Conservation (phyloP, 2,113 vertebrate genomes). For the Cheirogaleus medius region DNA sequence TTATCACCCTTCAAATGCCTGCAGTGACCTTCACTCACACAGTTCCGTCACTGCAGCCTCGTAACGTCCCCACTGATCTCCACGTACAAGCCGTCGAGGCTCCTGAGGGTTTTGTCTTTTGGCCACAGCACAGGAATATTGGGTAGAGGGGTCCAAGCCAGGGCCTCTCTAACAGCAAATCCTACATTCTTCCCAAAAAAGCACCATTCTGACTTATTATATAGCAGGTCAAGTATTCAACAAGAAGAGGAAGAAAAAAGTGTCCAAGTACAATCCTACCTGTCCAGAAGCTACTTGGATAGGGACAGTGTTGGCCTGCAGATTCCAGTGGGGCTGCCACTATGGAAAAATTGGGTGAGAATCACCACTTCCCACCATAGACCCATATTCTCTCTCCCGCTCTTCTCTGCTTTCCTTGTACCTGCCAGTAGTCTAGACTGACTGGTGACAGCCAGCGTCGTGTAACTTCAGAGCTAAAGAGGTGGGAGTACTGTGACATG, state of each 20-base stretch:
- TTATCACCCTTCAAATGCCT: neutral
- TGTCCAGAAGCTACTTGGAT: neutral
- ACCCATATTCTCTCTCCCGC: neutral
- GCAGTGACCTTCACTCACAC: neutral
- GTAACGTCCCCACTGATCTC: too few relatives aligned
- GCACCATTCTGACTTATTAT: neutral
- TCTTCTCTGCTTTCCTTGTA: neutral
- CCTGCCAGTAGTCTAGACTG: neutral
- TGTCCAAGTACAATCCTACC: neutral
- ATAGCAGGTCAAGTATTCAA: neutral
- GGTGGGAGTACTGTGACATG: neutral
- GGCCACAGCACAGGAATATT: neutral
- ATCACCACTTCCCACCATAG: neutral
- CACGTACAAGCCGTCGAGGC: neutral
- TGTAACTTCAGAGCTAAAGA: neutral
- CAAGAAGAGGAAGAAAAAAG: neutral
- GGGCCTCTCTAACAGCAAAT: neutral
- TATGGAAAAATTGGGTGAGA: neutral
- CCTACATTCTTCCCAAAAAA: neutral
- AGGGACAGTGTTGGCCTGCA: neutral
- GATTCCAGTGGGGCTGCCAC: neutral
- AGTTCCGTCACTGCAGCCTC: rapidly evolving
- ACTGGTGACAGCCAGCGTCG: neutral
- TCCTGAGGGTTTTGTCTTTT: too few relatives aligned
- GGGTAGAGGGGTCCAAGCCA: neutral